Base-by-base conservation (phyloP, 2,888 invertebrate genomes). In the Amphiduros pacificus region DNA sequence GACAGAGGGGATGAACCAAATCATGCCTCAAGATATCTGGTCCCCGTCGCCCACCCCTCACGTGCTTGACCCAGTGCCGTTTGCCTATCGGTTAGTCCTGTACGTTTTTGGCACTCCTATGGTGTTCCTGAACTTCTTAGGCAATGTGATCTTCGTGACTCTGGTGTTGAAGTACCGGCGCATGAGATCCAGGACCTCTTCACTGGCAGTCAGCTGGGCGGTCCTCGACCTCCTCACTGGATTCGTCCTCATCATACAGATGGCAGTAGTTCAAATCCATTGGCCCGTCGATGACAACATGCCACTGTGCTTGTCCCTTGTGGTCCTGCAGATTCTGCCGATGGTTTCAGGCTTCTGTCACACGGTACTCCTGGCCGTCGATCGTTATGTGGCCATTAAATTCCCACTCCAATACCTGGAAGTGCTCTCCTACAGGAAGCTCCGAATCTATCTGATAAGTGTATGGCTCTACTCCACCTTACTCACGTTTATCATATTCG, bases 321-420 rank as follows among this genome's bases (percentile, higher is more conserved):
- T 31, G 2, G 26, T 49, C 24, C 27, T 58, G 2, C 49, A 58
- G 26, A n/a, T 32, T 32, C 14, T 58, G 32, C 58, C 58, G 2
- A 20, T 58, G 11, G 14, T 58, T 17, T 32, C 50, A 27, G 32
- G 50, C 9, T 58, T 49, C 26, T 24, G 26, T 14, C 58, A 58
- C 36, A 32, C 32, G 58, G 58, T 58, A 20, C 22, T 27, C 24
- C 9, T 58, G 31, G 58, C 58, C 24, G n/a, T 36, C 22, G 58
- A 58, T 17, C 50, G 58, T 27, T 58, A 51, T 20, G 27, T 58
- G 24, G 50, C 58, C 51, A 51, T 58, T 26, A 50, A 48, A 48
- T 44, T 48, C 36, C 48, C 58, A 2, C 27, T 50, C 11, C 49
- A 50, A 5, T 58, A 58, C 26, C 27, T 32, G 29, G 32, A 58